Evolutionary conservation across 2,797 vertebrate species (phyloP).

Genomic region (Phrynocephalus vlangalii): DNA sequence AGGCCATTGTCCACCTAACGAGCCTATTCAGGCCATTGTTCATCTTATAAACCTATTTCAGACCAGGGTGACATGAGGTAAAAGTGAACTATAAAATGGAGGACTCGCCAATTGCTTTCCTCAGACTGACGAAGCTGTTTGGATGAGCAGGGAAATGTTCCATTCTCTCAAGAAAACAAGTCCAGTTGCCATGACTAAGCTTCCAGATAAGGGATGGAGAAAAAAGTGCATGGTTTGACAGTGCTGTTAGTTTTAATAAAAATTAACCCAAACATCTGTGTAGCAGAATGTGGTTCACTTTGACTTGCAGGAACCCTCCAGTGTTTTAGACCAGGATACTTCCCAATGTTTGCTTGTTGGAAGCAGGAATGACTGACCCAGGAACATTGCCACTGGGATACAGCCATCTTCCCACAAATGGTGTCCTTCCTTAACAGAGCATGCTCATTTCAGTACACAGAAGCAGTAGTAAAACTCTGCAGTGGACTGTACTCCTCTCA

Average conservation of each 20-base stretch:
- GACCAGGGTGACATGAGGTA: too few species aligned
- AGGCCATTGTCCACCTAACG: too few species aligned
- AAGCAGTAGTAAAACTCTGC: background rate
- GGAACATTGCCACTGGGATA: background rate
- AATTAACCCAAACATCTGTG: background rate
- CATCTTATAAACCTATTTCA: too few species aligned
- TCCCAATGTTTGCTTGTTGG: background rate
- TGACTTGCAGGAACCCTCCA: background rate
- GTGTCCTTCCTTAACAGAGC: background rate
- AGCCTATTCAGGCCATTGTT: too few species aligned
- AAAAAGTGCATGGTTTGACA: background rate
- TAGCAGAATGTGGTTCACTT: background rate
- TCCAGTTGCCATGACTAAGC: background rate
- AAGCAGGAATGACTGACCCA: background rate
- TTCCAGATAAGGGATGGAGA: background rate
- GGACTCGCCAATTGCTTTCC: too few species aligned
- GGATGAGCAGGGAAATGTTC: too few species aligned
- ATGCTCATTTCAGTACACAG: background rate
- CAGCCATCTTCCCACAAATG: background rate
- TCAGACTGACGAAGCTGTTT: too few species aligned
- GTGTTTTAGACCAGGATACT: background rate
- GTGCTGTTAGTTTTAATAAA: too few species aligned
- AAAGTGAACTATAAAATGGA: too few species aligned
- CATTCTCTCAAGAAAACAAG: too few species aligned
- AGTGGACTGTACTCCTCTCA: background rate